Base-by-base conservation (phyloP, 2,888 invertebrate species). In the Drosophila robusta region DNA sequence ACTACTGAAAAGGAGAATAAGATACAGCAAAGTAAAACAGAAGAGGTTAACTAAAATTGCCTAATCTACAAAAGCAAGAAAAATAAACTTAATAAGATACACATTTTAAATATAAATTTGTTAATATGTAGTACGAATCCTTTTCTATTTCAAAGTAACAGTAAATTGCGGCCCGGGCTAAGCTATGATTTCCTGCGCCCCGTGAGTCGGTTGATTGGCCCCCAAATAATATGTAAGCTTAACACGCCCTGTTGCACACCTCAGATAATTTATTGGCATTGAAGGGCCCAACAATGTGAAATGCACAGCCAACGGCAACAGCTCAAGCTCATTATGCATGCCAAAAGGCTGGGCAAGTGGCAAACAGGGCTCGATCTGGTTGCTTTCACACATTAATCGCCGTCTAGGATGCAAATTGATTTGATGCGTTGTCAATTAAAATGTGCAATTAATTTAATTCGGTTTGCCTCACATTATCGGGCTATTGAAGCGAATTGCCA, bases 401-500 rank as follows among this genome's bases (percentile, higher is more conserved):
- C 62, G 67, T 47, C 68, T 66, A 74, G 66, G 70, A 64, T 71
- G 87, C 71, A 87, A 89, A 89, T 89, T 89, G 90, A 85, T 85
- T 85, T 89, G 89, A 89, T 89, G 68, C 71, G 75, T 83, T 87
- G 84, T 89, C 85, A 89, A 89, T 85, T 89, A 89, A 85, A 89
- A 85, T 83, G 89, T 86, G 89, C 90, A 89, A 85, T 89, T 85
- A 89, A 85, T 85, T 89, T 77, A 80, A 80, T 89, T 89, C 61
- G 83, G 89, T 68, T 80, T 71, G 84, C 66, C 83, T 55, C 63
- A 51, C 76, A 70, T 86, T 88, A 89, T 70, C 65, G 68, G 62
- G 45, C 62, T 67, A 86, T 78, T 63, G 64, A 26, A 29, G 45
- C 36, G 46, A 49, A 18, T 18, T 52, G 36, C 14, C 52, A 29